Percentiles rank a stretch among this genome's conserved stretches.
Evolutionary conservation across 2,888 invertebrate species (phyloP).

Genomic region (Pollenia labialis): DNA sequence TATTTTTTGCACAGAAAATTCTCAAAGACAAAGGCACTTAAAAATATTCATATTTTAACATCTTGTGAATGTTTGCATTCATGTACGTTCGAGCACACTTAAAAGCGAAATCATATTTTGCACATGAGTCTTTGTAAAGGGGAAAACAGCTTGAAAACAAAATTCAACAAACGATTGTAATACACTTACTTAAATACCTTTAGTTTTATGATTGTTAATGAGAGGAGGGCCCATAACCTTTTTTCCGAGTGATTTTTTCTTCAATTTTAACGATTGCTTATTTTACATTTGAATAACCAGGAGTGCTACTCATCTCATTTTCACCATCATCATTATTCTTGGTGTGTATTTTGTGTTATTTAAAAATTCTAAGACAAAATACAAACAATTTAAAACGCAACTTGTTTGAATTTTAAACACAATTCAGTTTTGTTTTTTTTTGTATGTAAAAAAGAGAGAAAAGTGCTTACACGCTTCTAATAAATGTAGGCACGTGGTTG

Average conservation of each 20-base stretch:
- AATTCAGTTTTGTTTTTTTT: too few relatives aligned
- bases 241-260: background rate
- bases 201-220: conserved; percentile 28
- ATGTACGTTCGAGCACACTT: background rate
- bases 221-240: conserved; percentile 39
- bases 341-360: background rate
- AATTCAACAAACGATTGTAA: conserved; percentile 31
- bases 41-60: conserved; percentile 2
- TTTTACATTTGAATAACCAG: conserved; percentile 11
- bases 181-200: conserved; percentile 44
- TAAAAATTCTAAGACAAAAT: background rate
- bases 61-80: background rate
- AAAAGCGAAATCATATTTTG: conserved; percentile 48
- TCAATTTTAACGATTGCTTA: conserved; percentile 18
- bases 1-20: conserved; percentile 9
- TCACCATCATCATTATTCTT: background rate
- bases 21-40: conserved; percentile 26
- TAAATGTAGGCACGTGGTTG: conserved; percentile 8
- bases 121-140: background rate
- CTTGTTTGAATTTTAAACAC: conserved; percentile 22
- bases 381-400: conserved; percentile 20
- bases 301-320: background rate
- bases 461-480: conserved; percentile 7
- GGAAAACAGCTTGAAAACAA: background rate
- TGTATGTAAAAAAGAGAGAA: background rate